Percentiles rank a stretch among this genome's conserved stretches.
Conservation (phyloP, 2,113 vertebrate species). For the Mirza zaza region DNA sequence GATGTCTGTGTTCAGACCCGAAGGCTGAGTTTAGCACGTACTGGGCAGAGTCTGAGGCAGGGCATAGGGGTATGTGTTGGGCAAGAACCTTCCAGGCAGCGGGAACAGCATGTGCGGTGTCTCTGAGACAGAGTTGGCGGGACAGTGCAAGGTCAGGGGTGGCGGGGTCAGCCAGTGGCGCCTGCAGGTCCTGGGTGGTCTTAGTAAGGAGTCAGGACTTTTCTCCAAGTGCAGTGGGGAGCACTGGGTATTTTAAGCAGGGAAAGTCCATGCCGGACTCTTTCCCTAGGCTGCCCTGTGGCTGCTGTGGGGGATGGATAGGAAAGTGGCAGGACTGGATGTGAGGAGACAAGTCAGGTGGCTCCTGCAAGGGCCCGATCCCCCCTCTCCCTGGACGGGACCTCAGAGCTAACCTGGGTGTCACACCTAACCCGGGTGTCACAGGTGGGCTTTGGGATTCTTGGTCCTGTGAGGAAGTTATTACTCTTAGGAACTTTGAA, state of each 20-base stretch:
- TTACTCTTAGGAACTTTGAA: neutral
- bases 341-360: neutral
- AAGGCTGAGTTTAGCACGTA: neutral
- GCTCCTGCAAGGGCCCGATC: neutral
- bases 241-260: neutral
- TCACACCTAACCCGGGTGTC: fast-evolving
- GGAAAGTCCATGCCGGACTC: fast-evolving
- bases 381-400: fast-evolving
- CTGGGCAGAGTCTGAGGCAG: neutral
- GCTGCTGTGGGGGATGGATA: neutral
- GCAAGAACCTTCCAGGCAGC: neutral
- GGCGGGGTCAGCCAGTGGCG: neutral
- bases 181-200: neutral
- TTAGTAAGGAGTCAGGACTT: neutral
- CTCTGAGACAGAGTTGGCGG: neutral
- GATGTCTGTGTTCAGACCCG: neutral
- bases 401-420: neutral
- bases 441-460: neutral
- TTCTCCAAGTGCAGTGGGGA: neutral
- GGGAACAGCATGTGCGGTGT: neutral
- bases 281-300: too few relatives aligned
- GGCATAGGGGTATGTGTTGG: neutral
- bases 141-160: fast-evolving
- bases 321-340: neutral
- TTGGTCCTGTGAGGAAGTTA: neutral